Base-by-base conservation (phyloP, 2,113 vertebrate species). In the Sigmodon hispidus region DNA sequence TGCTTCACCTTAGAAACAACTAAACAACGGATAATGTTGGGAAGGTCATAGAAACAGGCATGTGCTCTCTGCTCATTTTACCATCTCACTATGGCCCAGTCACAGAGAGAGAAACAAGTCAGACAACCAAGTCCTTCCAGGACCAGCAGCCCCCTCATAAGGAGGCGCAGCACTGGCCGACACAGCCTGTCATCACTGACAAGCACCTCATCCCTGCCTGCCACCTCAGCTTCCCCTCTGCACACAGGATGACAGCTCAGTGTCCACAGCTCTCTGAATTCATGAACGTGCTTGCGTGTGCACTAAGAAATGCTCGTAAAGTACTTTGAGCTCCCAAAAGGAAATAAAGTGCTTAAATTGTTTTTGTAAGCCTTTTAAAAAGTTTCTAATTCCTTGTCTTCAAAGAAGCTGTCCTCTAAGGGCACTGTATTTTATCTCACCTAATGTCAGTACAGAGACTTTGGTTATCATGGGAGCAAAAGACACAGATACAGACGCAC, bases 291-390 rank as follows among this genome's bases (percentile, higher is more conserved):
- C 73, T 1, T 48, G 86, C 55, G 9, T 4, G 21, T 36, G 67
- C 65, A 11, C 12, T 57, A 3, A 65, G 55, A 43, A 84, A 83
- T 77, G 83, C 86, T 94, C 4, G 0, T 79, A 69, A 96, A 87
- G 91, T 4, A 19, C 61, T 72, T 3, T 57, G 89, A 93, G 89
- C 45, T 87, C 87, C 73, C 92, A 43, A 88, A 40, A 94, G 90
- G 83, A 97, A 80, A 61, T 36, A 36, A 83, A 34, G 36, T 61
- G 36, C 45, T 31, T 4, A 61, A 13, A 40, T 61, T 80, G 80
- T 76, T 95, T 92, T 85, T 59, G 76, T 81, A 65, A 85, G 92
- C 79, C 89, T 96, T 84, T 89, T 91, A 91, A 90, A 83, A 90
- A 29, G 87, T 72, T 76, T 96, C 73, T 17, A 65, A 85, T 10